Base-by-base conservation (phyloP, 2,888 invertebrate species). In the Zaprionus bogoriensis region DNA sequence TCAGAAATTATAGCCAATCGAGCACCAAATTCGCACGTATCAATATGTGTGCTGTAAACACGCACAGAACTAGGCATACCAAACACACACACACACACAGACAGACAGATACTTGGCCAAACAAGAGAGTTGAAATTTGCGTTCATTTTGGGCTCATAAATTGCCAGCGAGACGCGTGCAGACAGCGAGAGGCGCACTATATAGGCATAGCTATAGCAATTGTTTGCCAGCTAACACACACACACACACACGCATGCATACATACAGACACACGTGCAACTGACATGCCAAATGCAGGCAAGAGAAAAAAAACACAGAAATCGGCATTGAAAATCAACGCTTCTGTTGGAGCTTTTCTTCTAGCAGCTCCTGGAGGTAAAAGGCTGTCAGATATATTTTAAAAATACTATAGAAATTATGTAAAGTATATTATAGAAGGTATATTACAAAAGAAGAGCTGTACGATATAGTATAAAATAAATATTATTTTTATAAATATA, bases 111-210 rank as follows among this genome's bases (percentile, higher is more conserved):
- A 30, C 6, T 14, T 36, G 25, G n/a, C 19, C 19, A 38, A 19
- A 30, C 46, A 25, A 51, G 44, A 55, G 42, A 60, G 48, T 47
- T 59, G 48, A 74, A 76, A 60, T 62, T 73, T 62, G 67, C 71
- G 63, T 78, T 84, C 70, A 77, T 75, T 84, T 72, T 58, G 60
- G 64, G 59, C 73, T 62, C 82, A 84, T 84, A 84, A 80, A 84
- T 81, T 78, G 83, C 67, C 38, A 53, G 32, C 79, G 67, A 75
- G 55, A 68, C 63, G 17, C 22, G 20, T 38, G 36, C 48, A 45
- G 62, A 70, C 60, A 61, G 48, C 32, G 32, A 36, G 17, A 44
- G 39, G 12, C 23, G n/a, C 41, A 50, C 54, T 30, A 30, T 38
- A 47, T 46, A 58, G 54, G 47, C 59, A 45, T 41, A 39, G 45